Percentiles rank a stretch among this genome's conserved stretches.
Conservation (phyloP, 2,797 vertebrate species). For the Fratercula arctica region DNA sequence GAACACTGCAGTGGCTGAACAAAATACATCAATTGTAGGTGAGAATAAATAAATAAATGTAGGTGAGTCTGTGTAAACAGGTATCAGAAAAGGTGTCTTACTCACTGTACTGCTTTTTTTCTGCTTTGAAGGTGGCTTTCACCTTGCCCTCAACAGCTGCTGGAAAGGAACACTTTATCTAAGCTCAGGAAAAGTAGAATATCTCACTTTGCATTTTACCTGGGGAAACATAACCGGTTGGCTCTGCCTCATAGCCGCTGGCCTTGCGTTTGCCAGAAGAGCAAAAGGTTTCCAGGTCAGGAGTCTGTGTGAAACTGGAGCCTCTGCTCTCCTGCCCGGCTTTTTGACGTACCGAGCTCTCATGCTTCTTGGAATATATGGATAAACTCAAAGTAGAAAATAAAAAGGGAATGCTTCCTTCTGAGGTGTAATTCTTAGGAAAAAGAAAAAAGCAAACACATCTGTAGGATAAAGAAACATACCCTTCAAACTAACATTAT, state of each 20-base stretch:
- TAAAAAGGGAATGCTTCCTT: neutral
- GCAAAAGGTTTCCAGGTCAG: neutral
- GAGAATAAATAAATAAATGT: neutral
- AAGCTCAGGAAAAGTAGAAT: neutral
- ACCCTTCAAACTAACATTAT: neutral
- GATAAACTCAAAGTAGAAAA: neutral
- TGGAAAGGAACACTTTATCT: neutral
- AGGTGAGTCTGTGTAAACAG: neutral
- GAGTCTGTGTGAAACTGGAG: neutral
- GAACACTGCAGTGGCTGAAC: neutral
- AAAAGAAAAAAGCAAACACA: too few species aligned
- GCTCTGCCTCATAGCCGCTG: neutral
- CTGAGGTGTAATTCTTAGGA: neutral
- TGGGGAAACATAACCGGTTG: neutral
- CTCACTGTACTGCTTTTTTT: neutral
- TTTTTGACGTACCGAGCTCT: neutral
- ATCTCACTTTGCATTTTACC: slow-evolving; percentile 4
- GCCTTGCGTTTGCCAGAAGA: neutral
- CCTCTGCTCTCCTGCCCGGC: neutral
- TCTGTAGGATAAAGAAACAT: neutral
- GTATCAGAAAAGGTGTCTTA: neutral
- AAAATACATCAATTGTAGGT: neutral
- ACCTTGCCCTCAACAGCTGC: neutral
- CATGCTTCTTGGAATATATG: neutral
- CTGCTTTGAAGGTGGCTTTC: neutral